Base-by-base conservation (phyloP, 2,888 invertebrate species). In the Platycnemis pennipes region DNA sequence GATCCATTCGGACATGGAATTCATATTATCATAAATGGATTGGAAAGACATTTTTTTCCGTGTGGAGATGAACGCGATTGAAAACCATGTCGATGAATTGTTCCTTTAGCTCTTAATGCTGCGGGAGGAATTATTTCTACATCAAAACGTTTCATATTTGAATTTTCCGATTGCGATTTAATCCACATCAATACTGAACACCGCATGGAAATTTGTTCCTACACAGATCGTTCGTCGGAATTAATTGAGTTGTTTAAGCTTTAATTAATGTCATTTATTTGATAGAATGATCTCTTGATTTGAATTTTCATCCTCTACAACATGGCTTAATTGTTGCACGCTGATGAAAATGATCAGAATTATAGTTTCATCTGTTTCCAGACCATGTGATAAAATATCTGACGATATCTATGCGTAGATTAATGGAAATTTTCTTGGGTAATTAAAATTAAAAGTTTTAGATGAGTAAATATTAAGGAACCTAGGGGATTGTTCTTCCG, bases 51-150 rank as follows among this genome's bases (percentile, higher is more conserved):
- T 77, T 77, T 77, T 77, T 77, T 77, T 77, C 8, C 16, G 31
- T 77, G 22, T 77, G 77, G 77, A 77, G 77, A 77, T 77, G 77
- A 77, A 77, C 11, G 16, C 77, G 77, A 77, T 77, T 77, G 77
- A 77, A 77, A 77, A 77, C 37, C 37, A 37, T 77, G 77, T 8
- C 77, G n/a, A 77, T 77, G 77, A 77, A 77, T 77, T 77, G 77
- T 77, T 37, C 31, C 69, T 77, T 77, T 77, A 77, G 77, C 77
- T 77, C 77, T 77, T 77, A 77, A 77, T 77, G 77, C 77, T 77
- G 7, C 77, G 77, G 37, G 77, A 37, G 77, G 77, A 77, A 77
- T 77, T 77, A 77, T 77, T 77, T 77, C 77, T 77, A 31, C 77
- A 77, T 77, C 77, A 77, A 37, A 77, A n/a, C 77, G 77, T 77